Conservation (phyloP, 2,888 invertebrate species). For the Acleris laterana region DNA sequence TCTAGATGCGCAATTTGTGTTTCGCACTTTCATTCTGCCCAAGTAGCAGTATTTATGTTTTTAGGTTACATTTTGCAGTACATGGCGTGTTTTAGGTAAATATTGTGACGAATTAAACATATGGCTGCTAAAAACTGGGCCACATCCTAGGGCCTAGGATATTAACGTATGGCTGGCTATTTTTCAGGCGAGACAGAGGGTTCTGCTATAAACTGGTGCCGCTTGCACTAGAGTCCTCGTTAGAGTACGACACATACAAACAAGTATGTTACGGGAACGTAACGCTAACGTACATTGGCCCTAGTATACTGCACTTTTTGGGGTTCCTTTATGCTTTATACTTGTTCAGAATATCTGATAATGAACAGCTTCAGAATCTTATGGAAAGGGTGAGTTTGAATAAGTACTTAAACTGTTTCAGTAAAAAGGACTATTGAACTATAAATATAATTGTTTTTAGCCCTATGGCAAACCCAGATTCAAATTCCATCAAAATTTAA, state of each 20-base stretch:
- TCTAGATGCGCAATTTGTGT: slow-evolving; percentile 85
- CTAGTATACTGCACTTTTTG: slow-evolving; percentile 88
- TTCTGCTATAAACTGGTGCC: slow-evolving; percentile 86
- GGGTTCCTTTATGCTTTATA: slow-evolving; percentile 90
- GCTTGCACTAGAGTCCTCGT: slow-evolving; percentile 66
- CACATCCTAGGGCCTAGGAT: too few relatives aligned
- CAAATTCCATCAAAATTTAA: too few relatives aligned
- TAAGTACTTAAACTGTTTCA: too few relatives aligned
- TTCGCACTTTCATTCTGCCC: slow-evolving; percentile 87
- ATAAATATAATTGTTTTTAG: too few relatives aligned
- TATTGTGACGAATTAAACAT: not conserved
- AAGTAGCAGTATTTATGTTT: slow-evolving; percentile 87
- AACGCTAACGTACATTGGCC: slow-evolving; percentile 89
- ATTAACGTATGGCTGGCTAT: not conserved
- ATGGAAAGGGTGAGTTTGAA: slow-evolving; percentile 88
- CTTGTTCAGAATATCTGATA: slow-evolving; percentile 90
- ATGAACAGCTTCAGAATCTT: slow-evolving; percentile 92
- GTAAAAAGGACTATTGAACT: too few relatives aligned
- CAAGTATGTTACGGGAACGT: slow-evolving; percentile 89
- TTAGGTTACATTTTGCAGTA: slow-evolving; percentile 91
- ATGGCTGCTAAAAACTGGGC: too few relatives aligned
- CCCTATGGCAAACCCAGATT: too few relatives aligned
- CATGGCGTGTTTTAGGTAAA: slow-evolving; percentile 90
- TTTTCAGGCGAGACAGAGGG: slow-evolving; percentile 87
- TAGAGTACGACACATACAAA: slow-evolving; percentile 80